These are phyloP conservation scores for Pseudonaja textilis DNA, from an alignment of 2,113 vertebrate genomes.

Conservation along the genomic window DNA sequence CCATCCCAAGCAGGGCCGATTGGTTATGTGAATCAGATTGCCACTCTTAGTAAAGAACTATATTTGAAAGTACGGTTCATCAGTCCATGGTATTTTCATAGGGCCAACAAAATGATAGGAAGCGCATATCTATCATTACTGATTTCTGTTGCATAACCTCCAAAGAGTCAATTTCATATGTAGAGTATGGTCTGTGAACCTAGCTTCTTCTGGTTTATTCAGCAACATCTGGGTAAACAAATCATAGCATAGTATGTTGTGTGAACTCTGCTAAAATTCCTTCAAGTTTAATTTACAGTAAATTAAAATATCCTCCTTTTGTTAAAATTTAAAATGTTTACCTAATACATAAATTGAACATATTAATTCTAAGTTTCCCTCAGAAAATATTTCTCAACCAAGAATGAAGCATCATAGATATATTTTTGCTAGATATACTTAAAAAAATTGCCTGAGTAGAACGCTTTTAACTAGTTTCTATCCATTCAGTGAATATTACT, in stretches of 20 bases:
- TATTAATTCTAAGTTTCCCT: background rate
- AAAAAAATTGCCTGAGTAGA: background rate
- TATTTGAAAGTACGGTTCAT: background rate
- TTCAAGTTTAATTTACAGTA: background rate
- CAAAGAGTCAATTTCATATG: background rate
- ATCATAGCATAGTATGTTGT: background rate
- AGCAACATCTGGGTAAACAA: background rate
- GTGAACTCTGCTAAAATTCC: background rate
- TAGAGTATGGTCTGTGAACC: background rate
- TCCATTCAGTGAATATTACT: background rate
- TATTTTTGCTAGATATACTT: background rate
- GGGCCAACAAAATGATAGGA: background rate
- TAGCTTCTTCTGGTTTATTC: background rate
- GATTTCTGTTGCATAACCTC: background rate
- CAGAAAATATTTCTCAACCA: background rate
- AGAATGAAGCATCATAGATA: background rate
- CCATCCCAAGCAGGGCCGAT: background rate
- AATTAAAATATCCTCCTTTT: background rate
- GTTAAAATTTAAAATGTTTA: background rate
- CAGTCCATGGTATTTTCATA: background rate
- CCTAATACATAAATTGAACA: background rate
- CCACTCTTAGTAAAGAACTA: background rate
- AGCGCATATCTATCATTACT: background rate
- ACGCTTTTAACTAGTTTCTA: background rate
- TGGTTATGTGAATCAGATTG: background rate